A percentile compares a stretch with the other conserved stretches of the same genome.
phyloP scores from a whole-genome alignment of 2,113 vertebrate genomes.

The Eupsittula cactorum region DNA sequence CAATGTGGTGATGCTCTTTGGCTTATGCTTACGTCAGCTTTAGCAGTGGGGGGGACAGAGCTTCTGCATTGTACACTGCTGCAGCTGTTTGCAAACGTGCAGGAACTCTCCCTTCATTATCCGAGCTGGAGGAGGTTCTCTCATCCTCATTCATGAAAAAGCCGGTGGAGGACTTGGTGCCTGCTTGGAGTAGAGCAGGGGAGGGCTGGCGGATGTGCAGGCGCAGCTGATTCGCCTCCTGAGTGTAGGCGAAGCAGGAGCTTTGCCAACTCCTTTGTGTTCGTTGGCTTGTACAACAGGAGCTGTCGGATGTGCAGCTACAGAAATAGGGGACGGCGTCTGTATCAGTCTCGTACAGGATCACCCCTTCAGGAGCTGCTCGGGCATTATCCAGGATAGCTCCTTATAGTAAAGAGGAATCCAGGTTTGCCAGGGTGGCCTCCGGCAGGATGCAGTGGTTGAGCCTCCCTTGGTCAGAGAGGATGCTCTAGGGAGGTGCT shows the following conservation, averaged over 20 bases:
- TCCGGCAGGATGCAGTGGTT: not conserved
- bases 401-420: not conserved
- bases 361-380: not conserved
- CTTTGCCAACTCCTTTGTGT: slow-evolving; percentile 34
- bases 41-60: not conserved
- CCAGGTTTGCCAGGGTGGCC: not conserved
- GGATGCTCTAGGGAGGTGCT: not conserved
- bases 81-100: not conserved
- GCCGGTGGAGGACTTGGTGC: not conserved
- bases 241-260: not conserved
- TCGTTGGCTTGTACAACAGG: not conserved
- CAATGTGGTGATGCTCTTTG: accelerated
- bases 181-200: not conserved
- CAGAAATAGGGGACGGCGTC: not conserved
- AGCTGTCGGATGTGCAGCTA: not conserved
- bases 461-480: accelerated
- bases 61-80: accelerated
- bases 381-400: not conserved
- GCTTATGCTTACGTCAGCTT: not conserved
- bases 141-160: slow-evolving; percentile 22
- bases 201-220: not conserved
- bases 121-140: not conserved
- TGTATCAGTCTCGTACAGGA: not conserved
- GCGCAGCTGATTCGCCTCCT: not conserved
- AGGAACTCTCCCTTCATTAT: accelerated